A percentile compares a stretch with the other conserved stretches of the same genome.
phyloP scores from a whole-genome alignment of 2,888 invertebrate species.

The Dione juno region DNA sequence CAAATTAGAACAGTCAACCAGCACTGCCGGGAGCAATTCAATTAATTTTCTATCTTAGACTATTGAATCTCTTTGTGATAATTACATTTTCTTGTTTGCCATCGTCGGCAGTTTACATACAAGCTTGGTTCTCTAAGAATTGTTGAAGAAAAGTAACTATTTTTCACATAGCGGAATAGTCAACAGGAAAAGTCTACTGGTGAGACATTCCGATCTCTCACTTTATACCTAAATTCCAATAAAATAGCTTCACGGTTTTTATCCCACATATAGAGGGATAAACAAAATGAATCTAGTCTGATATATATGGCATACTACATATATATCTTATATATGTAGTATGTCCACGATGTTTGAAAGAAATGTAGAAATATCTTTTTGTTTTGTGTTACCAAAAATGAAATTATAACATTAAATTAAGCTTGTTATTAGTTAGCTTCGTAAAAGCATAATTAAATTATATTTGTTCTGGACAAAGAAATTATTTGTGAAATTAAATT shows the following conservation, averaged over 20 bases:
- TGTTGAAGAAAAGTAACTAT: not conserved
- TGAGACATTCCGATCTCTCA: no score
- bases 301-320: no score
- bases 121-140: not conserved
- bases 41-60: conserved; percentile 37
- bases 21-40: conserved; percentile 31
- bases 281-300: no score
- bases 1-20: conserved; percentile 33
- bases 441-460: conserved; percentile 4
- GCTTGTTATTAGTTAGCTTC: not conserved
- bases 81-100: conserved; percentile 24
- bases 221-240: no score
- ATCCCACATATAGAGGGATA: no score
- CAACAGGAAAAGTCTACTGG: no score
- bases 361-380: not conserved
- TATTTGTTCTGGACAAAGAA: conserved; percentile 2
- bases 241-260: no score
- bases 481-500: not conserved
- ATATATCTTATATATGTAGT: no score
- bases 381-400: conserved; percentile 1
- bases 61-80: conserved; percentile 33
- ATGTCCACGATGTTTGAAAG: not conserved
- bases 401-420: not conserved
- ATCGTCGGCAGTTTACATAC: conserved; percentile 1
- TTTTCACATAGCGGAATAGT: no score